Percentiles rank a stretch among this genome's conserved stretches.
These are phyloP conservation scores for Centroberyx gerrardi DNA, from an alignment of 2,797 vertebrate genomes.

Conservation along the genomic window DNA sequence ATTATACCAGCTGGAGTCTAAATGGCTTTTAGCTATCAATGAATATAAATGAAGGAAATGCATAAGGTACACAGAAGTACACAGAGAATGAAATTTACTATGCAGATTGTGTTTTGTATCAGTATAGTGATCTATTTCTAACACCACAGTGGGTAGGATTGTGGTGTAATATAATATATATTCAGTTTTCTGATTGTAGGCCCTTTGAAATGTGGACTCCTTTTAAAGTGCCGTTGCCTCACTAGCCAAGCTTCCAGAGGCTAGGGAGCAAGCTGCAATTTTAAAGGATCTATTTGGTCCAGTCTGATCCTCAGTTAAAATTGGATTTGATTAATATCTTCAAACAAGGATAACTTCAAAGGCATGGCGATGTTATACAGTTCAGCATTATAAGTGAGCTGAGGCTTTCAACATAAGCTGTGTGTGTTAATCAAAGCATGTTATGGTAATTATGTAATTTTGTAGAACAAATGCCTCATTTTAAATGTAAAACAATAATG, in stretches of 20 bases:
- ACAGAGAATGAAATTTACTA: background rate
- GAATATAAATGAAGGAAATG: constrained; percentile 5
- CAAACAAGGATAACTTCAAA: constrained; percentile 71
- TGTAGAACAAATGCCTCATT: constrained; percentile 59
- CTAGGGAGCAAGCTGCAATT: constrained; percentile 25
- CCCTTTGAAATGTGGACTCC: constrained; percentile 58
- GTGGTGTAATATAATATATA: constrained; percentile 38
- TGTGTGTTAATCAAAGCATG: constrained; percentile 62
- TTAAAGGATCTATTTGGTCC: constrained; percentile 47
- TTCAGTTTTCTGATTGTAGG: constrained; percentile 55
- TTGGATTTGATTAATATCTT: constrained; percentile 61
- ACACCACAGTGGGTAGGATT: constrained; percentile 35
- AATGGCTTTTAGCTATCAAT: background rate
- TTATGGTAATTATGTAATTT: constrained; percentile 57
- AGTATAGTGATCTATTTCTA: constrained; percentile 1
- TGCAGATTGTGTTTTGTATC: constrained; percentile 7
- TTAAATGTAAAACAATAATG: constrained; percentile 27
- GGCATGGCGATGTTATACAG: constrained; percentile 38
- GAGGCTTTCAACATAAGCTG: constrained; percentile 39
- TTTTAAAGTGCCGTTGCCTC: constrained; percentile 44
- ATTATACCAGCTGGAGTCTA: too few relatives aligned
- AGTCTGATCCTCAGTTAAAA: constrained; percentile 62
- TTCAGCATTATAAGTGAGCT: constrained; percentile 52
- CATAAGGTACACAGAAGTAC: too few relatives aligned
- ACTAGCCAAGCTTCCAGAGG: constrained; percentile 36